Conservation (phyloP, 1,140 invertebrate species). For the Drosophila pallidifrons region DNA sequence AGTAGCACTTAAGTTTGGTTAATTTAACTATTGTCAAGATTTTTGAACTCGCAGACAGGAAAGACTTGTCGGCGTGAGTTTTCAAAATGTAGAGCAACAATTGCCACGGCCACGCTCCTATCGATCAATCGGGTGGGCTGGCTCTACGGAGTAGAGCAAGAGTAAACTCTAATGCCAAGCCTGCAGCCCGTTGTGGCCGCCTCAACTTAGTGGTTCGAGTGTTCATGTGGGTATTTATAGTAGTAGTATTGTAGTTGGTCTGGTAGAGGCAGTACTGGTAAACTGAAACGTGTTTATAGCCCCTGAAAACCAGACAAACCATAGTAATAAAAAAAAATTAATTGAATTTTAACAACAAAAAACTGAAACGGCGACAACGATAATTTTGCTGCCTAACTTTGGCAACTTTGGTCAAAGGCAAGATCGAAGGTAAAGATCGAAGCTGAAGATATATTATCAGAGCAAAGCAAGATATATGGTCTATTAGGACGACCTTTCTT, state of each 20-base stretch:
- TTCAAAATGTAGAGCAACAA: conserved; percentile 72
- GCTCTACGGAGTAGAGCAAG: conserved; percentile 3
- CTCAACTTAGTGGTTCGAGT: conserved; percentile 15
- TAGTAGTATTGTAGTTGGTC: conserved; percentile 51
- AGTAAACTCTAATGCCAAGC: conserved; percentile 35
- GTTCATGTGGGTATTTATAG: not conserved
- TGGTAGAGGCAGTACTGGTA: conserved; percentile 49
- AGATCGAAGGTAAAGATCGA: conserved; percentile 65
- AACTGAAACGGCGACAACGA: conserved; percentile 7
- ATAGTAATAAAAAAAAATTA: conserved; percentile 49
- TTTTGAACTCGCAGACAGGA: conserved; percentile 59
- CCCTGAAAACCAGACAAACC: conserved; percentile 56
- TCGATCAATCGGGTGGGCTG: conserved; percentile 31
- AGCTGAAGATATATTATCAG: conserved; percentile 51
- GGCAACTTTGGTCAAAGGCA: conserved; percentile 14
- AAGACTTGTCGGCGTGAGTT: conserved; percentile 65
- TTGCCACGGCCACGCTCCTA: conserved; percentile 65
- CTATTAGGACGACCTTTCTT: not conserved
- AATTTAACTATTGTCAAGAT: conserved; percentile 35
- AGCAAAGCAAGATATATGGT: too few relatives aligned
- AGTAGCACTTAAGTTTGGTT: conserved; percentile 17
- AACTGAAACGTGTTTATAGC: conserved; percentile 76
- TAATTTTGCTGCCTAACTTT: conserved; percentile 16
- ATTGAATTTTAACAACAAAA: conserved; percentile 72
- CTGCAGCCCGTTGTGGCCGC: conserved; percentile 76